Base-by-base conservation (phyloP, 1,140 invertebrate genomes). In the Thalassaphorura encarpata region DNA sequence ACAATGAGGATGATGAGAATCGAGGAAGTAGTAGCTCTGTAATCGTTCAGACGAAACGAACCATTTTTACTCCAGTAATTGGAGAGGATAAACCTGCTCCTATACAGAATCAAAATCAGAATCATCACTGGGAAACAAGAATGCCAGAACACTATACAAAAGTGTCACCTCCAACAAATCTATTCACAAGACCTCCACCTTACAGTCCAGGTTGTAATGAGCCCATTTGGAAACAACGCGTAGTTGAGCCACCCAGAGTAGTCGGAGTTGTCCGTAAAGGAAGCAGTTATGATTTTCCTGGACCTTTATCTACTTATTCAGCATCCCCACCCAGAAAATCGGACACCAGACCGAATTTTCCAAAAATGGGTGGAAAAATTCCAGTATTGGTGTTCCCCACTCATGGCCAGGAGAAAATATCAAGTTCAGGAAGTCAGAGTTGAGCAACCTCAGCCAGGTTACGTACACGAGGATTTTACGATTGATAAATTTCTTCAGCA, bases 1-100 rank as follows among this genome's bases (percentile, higher is more conserved):
- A 63, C 21, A 45, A 53, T 1, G 55, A 58, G 15, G 43, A 55
- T 29, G 33, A 50, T 0, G 59, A 52, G 23, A 13, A 21, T 16
- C 3, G n/a, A 8, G 2, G 8, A 6, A 41, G 43, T 3, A 24
- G 2, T 31, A 13, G 13, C 18, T 19, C 28, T 3, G 45, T 58
- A 0, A 54, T 64, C 47, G 63, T 64, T 13, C 40, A 41, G 3
- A 64, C 63, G 0, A 58, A 61, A 19, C 15, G 63, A 45, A 64
- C 63, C 2, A 58, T 64, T 15, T 56, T 64, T 24, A 54, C 29
- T 23, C 63, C 63, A 3, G 39, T 55, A 1, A 40, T 52, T 11
- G 56, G 56, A 6, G 36, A n/a, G 18, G 24, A 28, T 18, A 29
- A 24, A 18, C 33, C 50, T 16, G 15, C 26, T 42, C 18, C 3